phyloP scores from a whole-genome alignment of 2,113 vertebrate species.

The Heterochromis multidens region DNA sequence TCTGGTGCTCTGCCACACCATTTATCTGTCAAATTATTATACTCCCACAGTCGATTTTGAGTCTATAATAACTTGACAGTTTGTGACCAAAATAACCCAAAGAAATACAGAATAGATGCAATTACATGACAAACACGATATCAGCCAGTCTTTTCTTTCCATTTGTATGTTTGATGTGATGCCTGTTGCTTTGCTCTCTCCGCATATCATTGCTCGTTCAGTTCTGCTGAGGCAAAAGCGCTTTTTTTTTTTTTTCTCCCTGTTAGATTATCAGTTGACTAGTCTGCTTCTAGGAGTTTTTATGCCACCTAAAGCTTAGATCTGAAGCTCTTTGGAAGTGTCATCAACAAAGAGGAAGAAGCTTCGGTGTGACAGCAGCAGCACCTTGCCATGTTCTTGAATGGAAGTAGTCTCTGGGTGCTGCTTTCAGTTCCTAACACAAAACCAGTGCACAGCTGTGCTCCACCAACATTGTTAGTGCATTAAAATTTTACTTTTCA shows the following conservation, averaged over 20 bases:
- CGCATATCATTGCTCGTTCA: background rate
- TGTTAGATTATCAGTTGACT: background rate
- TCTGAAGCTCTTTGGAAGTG: conserved; percentile 46
- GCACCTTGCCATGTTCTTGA: background rate
- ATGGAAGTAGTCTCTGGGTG: conserved; percentile 40
- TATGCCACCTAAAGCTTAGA: conserved; percentile 19
- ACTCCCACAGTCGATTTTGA: background rate
- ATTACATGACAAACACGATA: background rate
- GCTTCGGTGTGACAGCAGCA: conserved; percentile 20
- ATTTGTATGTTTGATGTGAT: conserved; percentile 23
- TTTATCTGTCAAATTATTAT: conserved; percentile 10
- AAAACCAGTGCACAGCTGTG: conserved; percentile 19
- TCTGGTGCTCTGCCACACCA: background rate
- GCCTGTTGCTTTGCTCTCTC: conserved; percentile 34
- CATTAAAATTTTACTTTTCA: conserved; percentile 31
- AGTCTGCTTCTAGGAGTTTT: conserved; percentile 1
- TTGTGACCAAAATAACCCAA: background rate
- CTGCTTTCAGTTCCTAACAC: conserved; percentile 14
- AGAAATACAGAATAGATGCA: conserved; percentile 8
- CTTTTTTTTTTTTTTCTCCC: background rate
- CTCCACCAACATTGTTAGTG: background rate
- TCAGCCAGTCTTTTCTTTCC: background rate
- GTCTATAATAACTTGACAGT: background rate
- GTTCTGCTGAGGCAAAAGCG: background rate
- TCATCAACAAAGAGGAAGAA: conserved; percentile 34